Evolutionary conservation across 2,797 vertebrate species (phyloP).

Genomic region (Myripristis murdjan): DNA sequence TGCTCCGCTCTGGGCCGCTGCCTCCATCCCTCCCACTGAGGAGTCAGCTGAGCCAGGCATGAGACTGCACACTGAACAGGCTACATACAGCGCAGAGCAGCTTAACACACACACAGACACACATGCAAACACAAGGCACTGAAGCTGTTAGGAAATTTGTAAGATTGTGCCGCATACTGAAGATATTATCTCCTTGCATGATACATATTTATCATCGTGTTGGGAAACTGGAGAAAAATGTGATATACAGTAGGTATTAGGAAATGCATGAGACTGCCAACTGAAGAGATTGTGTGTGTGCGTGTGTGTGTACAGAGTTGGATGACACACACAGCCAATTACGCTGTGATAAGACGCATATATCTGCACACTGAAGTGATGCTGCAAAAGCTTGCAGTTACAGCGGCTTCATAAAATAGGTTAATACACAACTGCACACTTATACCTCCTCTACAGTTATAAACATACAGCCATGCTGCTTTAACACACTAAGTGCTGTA

Average conservation of each 20-base stretch:
- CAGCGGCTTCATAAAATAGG: constrained; percentile 49
- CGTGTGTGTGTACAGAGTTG: constrained; percentile 20
- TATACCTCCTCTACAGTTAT: constrained; percentile 25
- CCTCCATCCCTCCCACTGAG: constrained; percentile 70
- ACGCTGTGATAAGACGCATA: constrained; percentile 51
- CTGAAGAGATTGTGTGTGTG: constrained; percentile 33
- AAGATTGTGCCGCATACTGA: constrained; percentile 45
- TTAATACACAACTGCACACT: constrained; percentile 46
- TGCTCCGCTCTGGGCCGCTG: constrained; percentile 54
- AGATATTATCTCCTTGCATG: constrained; percentile 47
- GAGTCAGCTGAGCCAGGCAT: constrained; percentile 76
- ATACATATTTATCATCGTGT: constrained; percentile 44
- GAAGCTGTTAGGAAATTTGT: constrained; percentile 47
- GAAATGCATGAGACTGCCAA: constrained; percentile 24
- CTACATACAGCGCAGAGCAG: constrained; percentile 57
- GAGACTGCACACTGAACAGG: constrained; percentile 74
- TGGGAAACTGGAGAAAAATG: constrained; percentile 22
- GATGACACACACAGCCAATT: constrained; percentile 49
- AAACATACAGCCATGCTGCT: not conserved
- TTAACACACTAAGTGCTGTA: constrained; percentile 9
- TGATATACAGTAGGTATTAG: constrained; percentile 16
- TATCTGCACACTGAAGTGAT: constrained; percentile 48
- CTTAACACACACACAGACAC: constrained; percentile 46
- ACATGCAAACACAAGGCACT: constrained; percentile 47
- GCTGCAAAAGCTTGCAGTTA: constrained; percentile 27